These are phyloP conservation scores for Catharus fuscescens DNA, from an alignment of 2,113 vertebrate genomes.

Conservation along the genomic window DNA sequence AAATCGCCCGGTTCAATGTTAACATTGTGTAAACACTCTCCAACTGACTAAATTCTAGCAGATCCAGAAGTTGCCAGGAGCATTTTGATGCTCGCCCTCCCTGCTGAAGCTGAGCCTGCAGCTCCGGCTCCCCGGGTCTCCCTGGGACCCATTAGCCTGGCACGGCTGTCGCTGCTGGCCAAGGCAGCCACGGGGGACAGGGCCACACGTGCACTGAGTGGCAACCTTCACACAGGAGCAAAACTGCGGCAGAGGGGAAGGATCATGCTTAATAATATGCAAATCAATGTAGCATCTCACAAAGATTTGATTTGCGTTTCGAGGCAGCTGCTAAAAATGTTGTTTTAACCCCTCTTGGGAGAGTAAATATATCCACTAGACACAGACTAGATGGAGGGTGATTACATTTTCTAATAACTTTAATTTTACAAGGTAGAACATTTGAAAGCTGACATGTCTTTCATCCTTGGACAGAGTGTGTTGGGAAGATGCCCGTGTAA, in stretches of 20 bases:
- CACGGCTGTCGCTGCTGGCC: not conserved
- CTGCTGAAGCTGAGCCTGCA: not conserved
- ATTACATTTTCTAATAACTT: slow-evolving; percentile 44
- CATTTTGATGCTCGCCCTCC: not conserved
- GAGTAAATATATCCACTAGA: not conserved
- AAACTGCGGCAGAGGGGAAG: not conserved
- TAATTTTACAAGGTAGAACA: slow-evolving; percentile 7
- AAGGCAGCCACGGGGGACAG: not conserved
- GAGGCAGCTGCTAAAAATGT: slow-evolving; percentile 48
- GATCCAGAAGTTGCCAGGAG: slow-evolving; percentile 20
- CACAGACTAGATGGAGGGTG: not conserved
- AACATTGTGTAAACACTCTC: slow-evolving; percentile 21
- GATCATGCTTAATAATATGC: slow-evolving; percentile 12
- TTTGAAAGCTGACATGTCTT: slow-evolving; percentile 2
- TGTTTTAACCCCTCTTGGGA: slow-evolving; percentile 38
- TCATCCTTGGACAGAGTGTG: not conserved
- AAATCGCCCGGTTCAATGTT: not conserved
- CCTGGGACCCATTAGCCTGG: slow-evolving; percentile 65
- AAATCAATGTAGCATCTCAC: slow-evolving; percentile 31
- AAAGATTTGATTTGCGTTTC: not conserved
- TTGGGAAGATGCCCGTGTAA: not conserved
- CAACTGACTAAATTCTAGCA: slow-evolving; percentile 9
- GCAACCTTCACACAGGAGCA: not conserved
- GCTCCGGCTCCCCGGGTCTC: not conserved
- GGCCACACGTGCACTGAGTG: not conserved